Conservation (phyloP, 2,797 vertebrate species). For the Taeniopygia guttata region DNA sequence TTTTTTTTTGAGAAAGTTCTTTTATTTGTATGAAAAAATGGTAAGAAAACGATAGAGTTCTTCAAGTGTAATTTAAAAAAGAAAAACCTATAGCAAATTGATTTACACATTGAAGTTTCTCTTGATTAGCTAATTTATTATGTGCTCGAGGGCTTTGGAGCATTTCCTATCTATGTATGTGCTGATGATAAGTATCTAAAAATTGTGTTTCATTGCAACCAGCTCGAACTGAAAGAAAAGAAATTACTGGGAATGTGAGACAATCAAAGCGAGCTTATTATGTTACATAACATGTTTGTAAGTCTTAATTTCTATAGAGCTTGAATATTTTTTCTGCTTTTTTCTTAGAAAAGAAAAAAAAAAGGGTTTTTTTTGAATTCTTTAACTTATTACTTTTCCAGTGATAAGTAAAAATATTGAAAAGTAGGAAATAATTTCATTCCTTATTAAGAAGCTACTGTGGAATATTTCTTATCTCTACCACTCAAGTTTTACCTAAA, state of each 20-base stretch:
- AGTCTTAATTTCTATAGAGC: neutral
- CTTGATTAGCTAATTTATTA: neutral
- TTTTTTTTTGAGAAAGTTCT: neutral
- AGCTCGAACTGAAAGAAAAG: neutral
- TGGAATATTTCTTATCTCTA: neutral
- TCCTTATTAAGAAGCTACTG: neutral
- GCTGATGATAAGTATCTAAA: neutral
- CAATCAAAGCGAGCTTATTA: neutral
- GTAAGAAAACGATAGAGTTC: neutral
- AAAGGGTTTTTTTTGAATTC: neutral
- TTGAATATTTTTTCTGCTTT: neutral
- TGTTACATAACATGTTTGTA: neutral
- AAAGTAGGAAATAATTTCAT: neutral
- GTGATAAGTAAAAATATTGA: neutral
- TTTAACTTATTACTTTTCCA: neutral
- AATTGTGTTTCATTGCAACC: conserved; percentile 8
- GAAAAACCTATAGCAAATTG: neutral
- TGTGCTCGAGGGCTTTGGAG: neutral
- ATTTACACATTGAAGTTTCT: neutral
- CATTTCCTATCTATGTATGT: neutral
- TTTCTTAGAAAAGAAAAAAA: neutral
- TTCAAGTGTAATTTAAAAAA: neutral
- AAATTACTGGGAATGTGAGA: neutral
- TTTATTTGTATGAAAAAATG: neutral
- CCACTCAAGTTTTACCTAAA: neutral